Base-by-base conservation (phyloP, 2,113 vertebrate genomes). In the Rousettus leschenaultii region DNA sequence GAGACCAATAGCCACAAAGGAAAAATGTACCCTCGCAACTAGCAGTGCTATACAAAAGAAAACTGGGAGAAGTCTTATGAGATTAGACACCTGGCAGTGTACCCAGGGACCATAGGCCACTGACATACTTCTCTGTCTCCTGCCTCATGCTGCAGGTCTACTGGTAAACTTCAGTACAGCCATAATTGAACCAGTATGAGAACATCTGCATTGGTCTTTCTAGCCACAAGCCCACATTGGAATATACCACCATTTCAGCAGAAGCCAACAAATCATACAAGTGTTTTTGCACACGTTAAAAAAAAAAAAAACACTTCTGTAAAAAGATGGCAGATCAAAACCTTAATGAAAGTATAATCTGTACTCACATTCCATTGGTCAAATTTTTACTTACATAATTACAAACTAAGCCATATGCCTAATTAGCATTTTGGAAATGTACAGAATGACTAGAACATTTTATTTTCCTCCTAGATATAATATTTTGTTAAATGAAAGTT, bases 401-500 rank as follows among this genome's bases (percentile, higher is more conserved):
- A 74, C 24, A 73, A 59, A 82, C 48, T 35, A 66, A 84, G 7
- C 45, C 55, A 35, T 53, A 21, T 71, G 35, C 57, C 71, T 66
- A 24, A 24, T 68, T 11, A 30, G 33, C 53, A 59, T 94, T 96
- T 84, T 57, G 80, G 18, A 90, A 87, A 91, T 16, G 22, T 24
- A 19, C 19, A 30, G 2, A 63, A 96, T 86, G 13, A 65, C 28
- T 9, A 86, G 38, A 51, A 28, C 3, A 10, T 84, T 83, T 94
- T 96, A 21, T 88, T 75, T 70, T 68, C 33, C 33, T 74, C 40
- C 2, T 26, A 35, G 43, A 86, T 22, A 59, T 57, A 24, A 43
- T 73, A 63, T 24, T 92, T 26, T 86, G 35, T 11, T 66, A 22
- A 96, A 61, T 95, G 82, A 92, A 92, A 97, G 26, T 19, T 40